Base-by-base conservation (phyloP, 1,140 invertebrate species). In the Cherax quadricarinatus region DNA sequence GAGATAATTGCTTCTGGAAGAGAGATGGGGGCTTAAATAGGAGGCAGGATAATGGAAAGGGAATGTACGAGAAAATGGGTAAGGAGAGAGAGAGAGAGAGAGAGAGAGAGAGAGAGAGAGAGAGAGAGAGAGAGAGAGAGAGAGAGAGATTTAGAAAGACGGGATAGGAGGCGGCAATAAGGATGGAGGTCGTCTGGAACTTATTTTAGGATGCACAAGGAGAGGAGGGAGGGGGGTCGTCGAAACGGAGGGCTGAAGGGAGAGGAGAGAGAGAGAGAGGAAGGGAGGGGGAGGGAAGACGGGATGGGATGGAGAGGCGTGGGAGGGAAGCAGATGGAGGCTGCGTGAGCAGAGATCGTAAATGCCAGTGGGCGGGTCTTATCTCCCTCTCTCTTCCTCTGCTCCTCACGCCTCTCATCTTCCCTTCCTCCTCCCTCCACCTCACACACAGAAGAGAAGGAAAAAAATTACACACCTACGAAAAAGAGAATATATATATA, bases 281-380 rank as follows among this genome's bases (percentile, higher is more conserved):
- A 41, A 41, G 53, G 73, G 62, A 82, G 66, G 24, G 24, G 24
- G 24, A 2, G 62, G 51, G 81, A 41, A 79, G 30, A 51, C 30
- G 78, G 49, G 16, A 70, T 49, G 10, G 62, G 62, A 12, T 51
- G 80, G 80, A 78, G 75, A 53, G 88, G 79, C 82, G 89, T 90
- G 89, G 82, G 89, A 90, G 82, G 82, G 24, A 85, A 85, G 82
- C 89, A 90, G 89, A 62, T 90, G 89, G 51, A 90, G 89, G 89
- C 66, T 90, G 89, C 89, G 82, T 90, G 89, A 83, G 66, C 41
- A 73, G 82, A 70, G 70, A 78, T 79, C 89, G 75, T 90, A 90
- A 90, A 85, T 5, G 89, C 49, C 18, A 53, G 82, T 62, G 82
- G 89, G 89, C 70, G 89, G 70, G 66, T n/a, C 89, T 90, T 75